Conservation (phyloP, 2,888 invertebrate species). For the Volucella zonaria region DNA sequence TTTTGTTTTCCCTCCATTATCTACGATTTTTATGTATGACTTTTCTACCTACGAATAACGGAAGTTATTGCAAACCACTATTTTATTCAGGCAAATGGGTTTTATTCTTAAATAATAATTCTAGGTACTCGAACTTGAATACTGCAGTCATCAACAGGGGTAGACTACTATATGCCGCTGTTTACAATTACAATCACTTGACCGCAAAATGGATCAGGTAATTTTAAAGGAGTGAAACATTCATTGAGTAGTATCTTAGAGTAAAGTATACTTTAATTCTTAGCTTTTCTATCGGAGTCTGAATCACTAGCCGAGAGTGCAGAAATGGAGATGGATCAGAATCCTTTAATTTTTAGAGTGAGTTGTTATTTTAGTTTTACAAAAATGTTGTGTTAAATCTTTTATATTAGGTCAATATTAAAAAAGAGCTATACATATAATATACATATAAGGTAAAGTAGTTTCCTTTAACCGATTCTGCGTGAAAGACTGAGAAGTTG, state of each 20-base stretch:
- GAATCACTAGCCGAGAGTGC: slow-evolving; percentile 93
- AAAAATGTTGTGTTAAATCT: too few species aligned
- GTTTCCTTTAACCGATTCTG: too few species aligned
- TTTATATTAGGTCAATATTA: too few species aligned
- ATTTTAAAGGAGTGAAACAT: neutral
- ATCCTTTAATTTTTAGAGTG: slow-evolving; percentile 82
- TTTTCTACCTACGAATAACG: too few species aligned
- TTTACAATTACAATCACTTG: slow-evolving; percentile 96
- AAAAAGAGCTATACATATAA: too few species aligned
- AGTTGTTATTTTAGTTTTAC: slow-evolving; percentile 71
- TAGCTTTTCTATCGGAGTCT: slow-evolving; percentile 95
- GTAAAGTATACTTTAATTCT: slow-evolving; percentile 84
- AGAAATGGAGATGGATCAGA: slow-evolving; percentile 88
- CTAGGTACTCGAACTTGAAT: slow-evolving; percentile 81
- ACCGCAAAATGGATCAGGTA: slow-evolving; percentile 91
- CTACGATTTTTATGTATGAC: too few species aligned
- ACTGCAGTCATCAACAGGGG: slow-evolving; percentile 93
- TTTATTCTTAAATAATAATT: slow-evolving; percentile 28
- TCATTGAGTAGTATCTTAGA: neutral
- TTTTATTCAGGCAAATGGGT: too few species aligned
- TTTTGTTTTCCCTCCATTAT: too few species aligned
- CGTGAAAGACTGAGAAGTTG: too few species aligned
- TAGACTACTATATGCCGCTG: slow-evolving; percentile 93
- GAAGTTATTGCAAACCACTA: too few species aligned
- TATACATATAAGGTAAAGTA: too few species aligned